A percentile compares a stretch with the other conserved stretches of the same genome.
Conservation (phyloP, 2,888 invertebrate genomes). For the Trichopoda pennipes region DNA sequence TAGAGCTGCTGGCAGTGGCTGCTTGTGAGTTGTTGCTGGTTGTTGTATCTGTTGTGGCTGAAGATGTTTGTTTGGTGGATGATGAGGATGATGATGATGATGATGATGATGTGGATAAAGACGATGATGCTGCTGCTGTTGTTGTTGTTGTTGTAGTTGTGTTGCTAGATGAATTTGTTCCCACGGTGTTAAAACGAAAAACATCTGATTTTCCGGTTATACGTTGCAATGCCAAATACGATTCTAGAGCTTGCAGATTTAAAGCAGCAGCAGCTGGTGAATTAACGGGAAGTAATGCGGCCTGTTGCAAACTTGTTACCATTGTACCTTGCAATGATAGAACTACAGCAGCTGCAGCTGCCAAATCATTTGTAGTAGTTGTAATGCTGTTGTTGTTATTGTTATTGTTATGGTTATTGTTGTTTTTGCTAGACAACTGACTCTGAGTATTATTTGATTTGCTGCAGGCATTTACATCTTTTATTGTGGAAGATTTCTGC, state of each 20-base stretch:
- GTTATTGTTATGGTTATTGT: constrained; percentile 37
- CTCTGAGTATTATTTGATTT: constrained; percentile 66
- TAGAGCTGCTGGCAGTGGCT: background rate
- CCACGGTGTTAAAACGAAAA: constrained; percentile 81
- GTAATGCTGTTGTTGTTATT: constrained; percentile 60
- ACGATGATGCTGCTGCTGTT: background rate
- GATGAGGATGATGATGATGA: constrained; percentile 8
- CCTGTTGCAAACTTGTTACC: constrained; percentile 91
- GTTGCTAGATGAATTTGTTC: constrained; percentile 53
- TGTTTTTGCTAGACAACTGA: constrained; percentile 56
- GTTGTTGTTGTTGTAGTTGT: constrained; percentile 10
- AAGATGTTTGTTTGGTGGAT: no score
- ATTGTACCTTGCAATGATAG: constrained; percentile 91
- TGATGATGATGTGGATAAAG: background rate
- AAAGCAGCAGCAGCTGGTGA: constrained; percentile 92
- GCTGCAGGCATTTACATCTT: constrained; percentile 66
- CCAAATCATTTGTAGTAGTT: constrained; percentile 82
- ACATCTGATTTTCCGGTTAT: constrained; percentile 87
- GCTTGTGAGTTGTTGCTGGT: constrained; percentile 1
- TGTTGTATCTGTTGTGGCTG: constrained; percentile 1
- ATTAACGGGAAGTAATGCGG: constrained; percentile 89
- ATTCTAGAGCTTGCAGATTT: constrained; percentile 92
- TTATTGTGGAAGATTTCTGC: constrained; percentile 54
- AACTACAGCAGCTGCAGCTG: constrained; percentile 86
- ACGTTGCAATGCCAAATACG: constrained; percentile 91